A percentile compares a stretch with the other conserved stretches of the same genome.
Conservation (phyloP, 2,797 vertebrate species). For the Oreortyx pictus region DNA sequence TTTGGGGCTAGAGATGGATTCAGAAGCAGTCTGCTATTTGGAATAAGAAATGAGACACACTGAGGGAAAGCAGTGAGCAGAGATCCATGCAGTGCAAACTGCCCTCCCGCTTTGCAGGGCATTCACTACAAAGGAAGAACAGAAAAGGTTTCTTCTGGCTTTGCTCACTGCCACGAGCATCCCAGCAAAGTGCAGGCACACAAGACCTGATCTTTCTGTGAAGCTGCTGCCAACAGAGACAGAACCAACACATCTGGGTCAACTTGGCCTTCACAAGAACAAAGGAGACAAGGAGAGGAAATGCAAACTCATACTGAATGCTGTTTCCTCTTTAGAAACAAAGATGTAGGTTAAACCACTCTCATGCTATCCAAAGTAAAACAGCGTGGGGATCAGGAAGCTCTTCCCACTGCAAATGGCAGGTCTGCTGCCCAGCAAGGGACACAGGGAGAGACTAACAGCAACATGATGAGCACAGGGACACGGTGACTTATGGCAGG, state of each 20-base stretch:
- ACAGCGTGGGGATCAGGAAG: conserved; percentile 6
- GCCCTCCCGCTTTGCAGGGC: background rate
- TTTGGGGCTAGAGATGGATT: background rate
- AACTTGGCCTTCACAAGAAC: conserved; percentile 31
- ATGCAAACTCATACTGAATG: background rate
- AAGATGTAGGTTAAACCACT: conserved; percentile 30
- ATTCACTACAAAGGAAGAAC: background rate
- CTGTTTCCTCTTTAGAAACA: conserved; percentile 38
- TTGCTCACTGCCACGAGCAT: background rate
- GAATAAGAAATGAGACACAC: background rate
- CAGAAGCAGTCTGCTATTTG: conserved; percentile 8
- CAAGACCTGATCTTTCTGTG: conserved; percentile 4
- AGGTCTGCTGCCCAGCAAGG: background rate
- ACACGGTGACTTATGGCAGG: background rate
- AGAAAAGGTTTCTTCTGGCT: conserved; percentile 16
- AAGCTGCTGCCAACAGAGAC: conserved; percentile 38
- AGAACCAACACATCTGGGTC: conserved; percentile 5
- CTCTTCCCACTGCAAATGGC: background rate
- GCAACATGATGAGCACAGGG: background rate
- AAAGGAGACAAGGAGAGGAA: conserved; percentile 32
- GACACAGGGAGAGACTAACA: background rate
- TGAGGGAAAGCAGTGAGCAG: background rate
- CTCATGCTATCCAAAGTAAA: background rate
- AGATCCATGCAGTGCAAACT: background rate
- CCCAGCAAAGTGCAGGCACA: background rate